Evolutionary conservation across 2,888 invertebrate genomes (phyloP).

Genomic region (Eubasilissa splendida): DNA sequence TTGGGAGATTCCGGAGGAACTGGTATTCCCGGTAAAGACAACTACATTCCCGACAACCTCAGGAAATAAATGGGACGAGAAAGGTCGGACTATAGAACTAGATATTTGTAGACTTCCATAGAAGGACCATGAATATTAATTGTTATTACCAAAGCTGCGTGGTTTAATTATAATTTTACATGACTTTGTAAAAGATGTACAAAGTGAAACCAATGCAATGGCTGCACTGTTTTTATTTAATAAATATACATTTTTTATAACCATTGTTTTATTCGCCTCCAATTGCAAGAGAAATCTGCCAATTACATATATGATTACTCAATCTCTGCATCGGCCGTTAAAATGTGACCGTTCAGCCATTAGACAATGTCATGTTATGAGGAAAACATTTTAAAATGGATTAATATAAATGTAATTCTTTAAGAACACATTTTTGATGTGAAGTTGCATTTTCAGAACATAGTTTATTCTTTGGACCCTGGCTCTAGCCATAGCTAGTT

Average conservation of each 20-base stretch:
- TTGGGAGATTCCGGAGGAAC: constrained; percentile 89
- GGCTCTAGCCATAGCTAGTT: no score
- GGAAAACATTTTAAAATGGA: no score
- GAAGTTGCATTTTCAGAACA: no score
- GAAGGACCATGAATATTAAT: constrained; percentile 26
- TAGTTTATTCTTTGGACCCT: no score
- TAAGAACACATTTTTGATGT: no score
- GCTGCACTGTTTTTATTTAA: constrained; percentile 38
- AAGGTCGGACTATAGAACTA: constrained; percentile 1
- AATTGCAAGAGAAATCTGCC: no score
- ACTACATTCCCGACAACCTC: constrained; percentile 83
- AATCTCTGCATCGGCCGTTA: no score
- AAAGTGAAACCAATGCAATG: constrained; percentile 47
- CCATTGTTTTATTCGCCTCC: not conserved
- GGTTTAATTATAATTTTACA: constrained; percentile 43
- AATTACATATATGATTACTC: no score
- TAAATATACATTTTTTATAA: constrained; percentile 28
- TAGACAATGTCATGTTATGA: no score
- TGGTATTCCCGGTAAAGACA: constrained; percentile 84
- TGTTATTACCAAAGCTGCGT: constrained; percentile 55
- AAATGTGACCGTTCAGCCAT: no score
- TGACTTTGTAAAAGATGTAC: constrained; percentile 49
- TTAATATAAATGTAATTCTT: no score
- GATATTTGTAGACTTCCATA: not conserved
- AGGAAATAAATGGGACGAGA: constrained; percentile 60